These are phyloP conservation scores for Tragelaphus strepsiceros DNA, from an alignment of 2,113 vertebrate genomes.

Conservation along the genomic window DNA sequence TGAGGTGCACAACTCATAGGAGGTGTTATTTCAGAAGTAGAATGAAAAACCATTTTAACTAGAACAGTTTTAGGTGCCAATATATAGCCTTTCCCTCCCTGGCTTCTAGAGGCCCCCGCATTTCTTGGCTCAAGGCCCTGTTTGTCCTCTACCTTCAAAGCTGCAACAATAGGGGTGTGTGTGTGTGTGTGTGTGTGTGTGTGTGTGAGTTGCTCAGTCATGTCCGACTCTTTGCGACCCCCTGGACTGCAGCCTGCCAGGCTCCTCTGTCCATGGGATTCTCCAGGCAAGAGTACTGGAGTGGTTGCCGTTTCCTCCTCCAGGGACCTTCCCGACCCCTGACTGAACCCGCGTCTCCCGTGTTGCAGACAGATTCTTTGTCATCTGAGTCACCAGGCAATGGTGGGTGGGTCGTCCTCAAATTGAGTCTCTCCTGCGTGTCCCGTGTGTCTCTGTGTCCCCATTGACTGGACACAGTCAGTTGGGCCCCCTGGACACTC, in stretches of 20 bases:
- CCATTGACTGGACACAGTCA: accelerated
- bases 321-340: neutral
- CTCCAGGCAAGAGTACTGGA: neutral
- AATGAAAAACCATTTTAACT: accelerated
- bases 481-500: accelerated
- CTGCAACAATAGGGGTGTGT: accelerated
- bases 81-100: neutral
- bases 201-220: neutral
- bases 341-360: neutral
- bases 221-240: neutral
- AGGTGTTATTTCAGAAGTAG: neutral
- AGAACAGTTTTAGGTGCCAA: neutral
- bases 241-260: accelerated
- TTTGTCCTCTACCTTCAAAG: neutral
- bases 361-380: neutral
- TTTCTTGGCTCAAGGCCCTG: neutral
- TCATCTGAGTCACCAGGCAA: neutral
- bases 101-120: neutral
- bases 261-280: neutral
- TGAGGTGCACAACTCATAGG: accelerated
- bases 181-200: neutral
- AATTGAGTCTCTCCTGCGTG: accelerated
- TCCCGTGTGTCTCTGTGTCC: accelerated
- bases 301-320: neutral
- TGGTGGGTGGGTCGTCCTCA: neutral